Evolutionary conservation across 2,113 vertebrate genomes (phyloP).

Genomic region (Herpailurus yagouaroundi): DNA sequence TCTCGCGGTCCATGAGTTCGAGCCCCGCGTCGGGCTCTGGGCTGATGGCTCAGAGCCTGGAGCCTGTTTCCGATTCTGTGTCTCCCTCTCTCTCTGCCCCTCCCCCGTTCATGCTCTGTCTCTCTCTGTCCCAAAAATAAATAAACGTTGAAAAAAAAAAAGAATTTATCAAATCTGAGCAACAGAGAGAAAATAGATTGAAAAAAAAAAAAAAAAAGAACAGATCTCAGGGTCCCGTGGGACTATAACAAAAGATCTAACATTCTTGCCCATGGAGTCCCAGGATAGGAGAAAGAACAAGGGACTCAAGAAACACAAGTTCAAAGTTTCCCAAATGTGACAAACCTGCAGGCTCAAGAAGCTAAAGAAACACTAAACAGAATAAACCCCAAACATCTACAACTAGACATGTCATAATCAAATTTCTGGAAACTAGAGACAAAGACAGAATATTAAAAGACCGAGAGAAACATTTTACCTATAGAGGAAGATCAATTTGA

Average conservation of each 20-base stretch:
- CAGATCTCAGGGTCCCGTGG: not conserved
- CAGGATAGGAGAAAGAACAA: not conserved
- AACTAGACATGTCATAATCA: not conserved
- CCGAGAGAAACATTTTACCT: not conserved
- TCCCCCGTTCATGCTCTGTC: too few species aligned
- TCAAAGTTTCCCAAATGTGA: not conserved
- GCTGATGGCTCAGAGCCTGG: too few species aligned
- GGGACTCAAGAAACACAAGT: not conserved
- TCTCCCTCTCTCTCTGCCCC: too few species aligned
- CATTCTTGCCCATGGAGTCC: not conserved
- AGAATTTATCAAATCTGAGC: not conserved
- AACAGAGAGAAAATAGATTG: not conserved
- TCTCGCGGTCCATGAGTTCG: too few species aligned
- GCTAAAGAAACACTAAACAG: not conserved
- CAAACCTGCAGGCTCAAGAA: not conserved
- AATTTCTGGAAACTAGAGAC: not conserved
- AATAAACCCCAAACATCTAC: not conserved
- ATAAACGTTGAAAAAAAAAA: too few species aligned
- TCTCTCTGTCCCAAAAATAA: too few species aligned
- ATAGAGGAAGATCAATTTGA: not conserved
- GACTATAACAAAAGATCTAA: not conserved
- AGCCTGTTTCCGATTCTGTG: too few species aligned
- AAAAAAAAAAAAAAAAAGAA: not conserved
- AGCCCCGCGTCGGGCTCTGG: too few species aligned
- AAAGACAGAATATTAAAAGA: not conserved